These are phyloP conservation scores for Syrista parreyssii DNA, from an alignment of 2,888 invertebrate genomes.

Conservation along the genomic window DNA sequence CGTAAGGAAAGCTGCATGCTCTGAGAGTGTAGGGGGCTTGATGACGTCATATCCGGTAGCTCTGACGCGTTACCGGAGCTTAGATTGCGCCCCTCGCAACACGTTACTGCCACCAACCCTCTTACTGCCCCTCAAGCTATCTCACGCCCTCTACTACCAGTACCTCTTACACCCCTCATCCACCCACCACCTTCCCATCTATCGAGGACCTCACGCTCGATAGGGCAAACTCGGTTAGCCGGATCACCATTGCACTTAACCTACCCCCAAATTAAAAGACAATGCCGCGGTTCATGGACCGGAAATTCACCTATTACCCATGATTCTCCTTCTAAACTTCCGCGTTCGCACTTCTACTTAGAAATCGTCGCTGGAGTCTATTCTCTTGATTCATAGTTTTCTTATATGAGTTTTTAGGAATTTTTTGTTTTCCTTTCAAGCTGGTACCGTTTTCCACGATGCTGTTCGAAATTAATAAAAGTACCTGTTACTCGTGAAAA, in stretches of 20 bases:
- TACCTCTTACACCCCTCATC: not conserved
- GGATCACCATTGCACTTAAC: conserved; percentile 17
- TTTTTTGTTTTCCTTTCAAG: not conserved
- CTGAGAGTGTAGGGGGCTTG: conserved; percentile 23
- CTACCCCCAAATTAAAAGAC: conserved; percentile 32
- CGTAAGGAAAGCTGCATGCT: conserved; percentile 12
- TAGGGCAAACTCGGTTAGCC: conserved; percentile 1
- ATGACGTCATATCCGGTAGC: conserved; percentile 56
- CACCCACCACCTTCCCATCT: not conserved
- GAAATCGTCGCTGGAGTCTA: not conserved
- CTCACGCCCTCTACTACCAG: not conserved
- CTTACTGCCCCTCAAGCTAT: not conserved
- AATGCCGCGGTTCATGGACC: conserved; percentile 42
- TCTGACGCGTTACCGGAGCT: conserved; percentile 44
- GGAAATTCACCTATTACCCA: conserved; percentile 35
- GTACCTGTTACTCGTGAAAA: not conserved
- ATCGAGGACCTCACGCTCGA: not conserved
- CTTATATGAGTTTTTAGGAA: not conserved
- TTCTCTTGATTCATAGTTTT: too few relatives aligned
- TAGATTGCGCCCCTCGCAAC: conserved; percentile 34
- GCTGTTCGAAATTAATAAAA: not conserved
- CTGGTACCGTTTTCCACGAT: not conserved
- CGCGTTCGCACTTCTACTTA: not conserved
- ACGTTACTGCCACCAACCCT: conserved; percentile 22
- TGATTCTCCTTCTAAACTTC: not conserved